Base-by-base conservation (phyloP, 2,113 vertebrate genomes). In the Todiramphus chloris region DNA sequence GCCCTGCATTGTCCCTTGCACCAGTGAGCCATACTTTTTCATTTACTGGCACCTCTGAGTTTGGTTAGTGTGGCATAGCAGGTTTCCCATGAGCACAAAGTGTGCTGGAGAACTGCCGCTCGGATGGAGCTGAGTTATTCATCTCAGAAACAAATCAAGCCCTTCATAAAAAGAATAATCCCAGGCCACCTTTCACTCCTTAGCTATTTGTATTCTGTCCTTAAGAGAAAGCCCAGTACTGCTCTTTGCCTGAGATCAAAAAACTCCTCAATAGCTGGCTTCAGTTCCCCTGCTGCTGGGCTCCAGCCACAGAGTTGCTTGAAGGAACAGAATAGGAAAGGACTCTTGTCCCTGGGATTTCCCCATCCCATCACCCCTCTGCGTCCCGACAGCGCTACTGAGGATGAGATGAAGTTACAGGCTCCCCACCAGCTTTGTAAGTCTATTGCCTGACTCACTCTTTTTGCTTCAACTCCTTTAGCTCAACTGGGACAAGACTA, bases 151-250 rank as follows among this genome's bases (percentile, higher is more conserved):
- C 53, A 96, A 96, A 96, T 51, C 58, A 77, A 73, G 19, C 75
- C 63, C 88, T 95, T 95, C 85, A 83, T 31, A 76, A 67, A 89
- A 89, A 67, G 81, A 80, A 83, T 66, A 91, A 87, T 94, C 75
- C 41, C 77, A 91, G 81, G 84, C 84, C 66, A 91, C 84, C 77
- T 96, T 96, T 96, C 87, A 94, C 78, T 95, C 79, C 53, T 84
- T 51, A 64, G 83, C 89, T 81, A 85, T 96, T 96, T 91, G 75
- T 95, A 91, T 95, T 93, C 89, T 76, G 58, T 89, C 62, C 58
- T 93, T 91, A 94, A 72, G 39, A 96, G 81, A 89, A 94, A 91
- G 84, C 77, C 46, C 76, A 86, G 73, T 44, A 44, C 64, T 6
- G 6, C 93, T 85, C 62, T 89, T 82, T 94, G 91, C 95, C 53